Evolutionary conservation across 2,888 invertebrate genomes (phyloP).

Genomic region (Himalopsyche tibetana): DNA sequence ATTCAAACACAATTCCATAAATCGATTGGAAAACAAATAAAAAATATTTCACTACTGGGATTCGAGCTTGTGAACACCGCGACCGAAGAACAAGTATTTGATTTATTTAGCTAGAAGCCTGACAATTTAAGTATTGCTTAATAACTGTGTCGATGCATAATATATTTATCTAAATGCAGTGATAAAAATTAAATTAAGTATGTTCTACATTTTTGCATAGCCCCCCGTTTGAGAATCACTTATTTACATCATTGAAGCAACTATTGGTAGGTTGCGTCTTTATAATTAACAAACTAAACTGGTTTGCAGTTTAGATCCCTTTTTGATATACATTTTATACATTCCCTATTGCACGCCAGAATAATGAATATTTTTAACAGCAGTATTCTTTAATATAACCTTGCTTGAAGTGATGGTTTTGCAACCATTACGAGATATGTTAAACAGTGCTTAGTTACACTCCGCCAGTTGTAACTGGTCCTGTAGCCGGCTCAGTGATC

Average conservation of each 20-base stretch:
- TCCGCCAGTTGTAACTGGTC: neutral
- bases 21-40: too few relatives aligned
- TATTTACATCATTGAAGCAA: neutral
- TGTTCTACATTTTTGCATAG: too few relatives aligned
- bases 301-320: neutral
- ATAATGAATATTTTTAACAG: neutral
- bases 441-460: neutral
- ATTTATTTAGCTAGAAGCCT: too few relatives aligned
- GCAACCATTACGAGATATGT: neutral
- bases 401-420: constrained; percentile 17
- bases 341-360: neutral
- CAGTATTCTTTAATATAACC: neutral
- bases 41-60: too few relatives aligned
- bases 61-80: too few relatives aligned
- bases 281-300: neutral
- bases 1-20: too few relatives aligned
- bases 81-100: too few relatives aligned
- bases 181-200: too few relatives aligned
- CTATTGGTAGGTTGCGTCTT: neutral
- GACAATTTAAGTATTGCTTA: too few relatives aligned
- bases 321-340: neutral
- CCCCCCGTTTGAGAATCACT: neutral
- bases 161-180: too few relatives aligned
- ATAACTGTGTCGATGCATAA: too few relatives aligned
- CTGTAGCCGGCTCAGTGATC: neutral